A percentile compares a stretch with the other conserved stretches of the same genome.
Evolutionary conservation across 35 echinoderm and acorn worm species (phyloP).

Genomic region (Lytechinus variegatus): DNA sequence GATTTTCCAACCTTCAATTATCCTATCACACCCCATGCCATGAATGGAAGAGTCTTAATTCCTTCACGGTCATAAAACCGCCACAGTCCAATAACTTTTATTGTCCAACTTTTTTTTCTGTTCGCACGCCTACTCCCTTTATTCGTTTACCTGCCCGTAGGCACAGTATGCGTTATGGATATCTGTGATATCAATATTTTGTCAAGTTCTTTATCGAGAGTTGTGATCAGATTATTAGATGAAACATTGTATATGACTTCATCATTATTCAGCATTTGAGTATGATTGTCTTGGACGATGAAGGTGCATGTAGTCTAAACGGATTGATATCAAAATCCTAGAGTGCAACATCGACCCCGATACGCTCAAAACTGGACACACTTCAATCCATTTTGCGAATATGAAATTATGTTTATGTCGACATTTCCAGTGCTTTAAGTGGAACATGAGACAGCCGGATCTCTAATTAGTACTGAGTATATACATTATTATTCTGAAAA

Average conservation of each 20-base stretch:
- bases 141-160: neutral
- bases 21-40: neutral
- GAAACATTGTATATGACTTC: neutral
- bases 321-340: neutral
- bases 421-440: neutral
- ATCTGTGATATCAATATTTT: neutral
- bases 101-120: conserved; percentile 9
- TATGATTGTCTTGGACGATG: neutral
- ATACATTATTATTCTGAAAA: neutral
- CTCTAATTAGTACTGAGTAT: too few relatives aligned
- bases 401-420: neutral
- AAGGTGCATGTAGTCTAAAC: neutral
- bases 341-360: neutral
- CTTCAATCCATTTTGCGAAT: neutral
- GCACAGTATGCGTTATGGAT: neutral
- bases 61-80: neutral
- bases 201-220: neutral
- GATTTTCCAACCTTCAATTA: neutral
- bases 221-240: neutral
- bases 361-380: neutral
- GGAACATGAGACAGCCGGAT: too few relatives aligned
- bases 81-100: neutral
- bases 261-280: neutral
- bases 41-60: neutral
- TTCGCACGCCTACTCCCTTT: neutral